Evolutionary conservation across 2,113 vertebrate species (phyloP), one percentile per base, ranked within the genome.

Genomic region (Gopherus evgoodei): DNA sequence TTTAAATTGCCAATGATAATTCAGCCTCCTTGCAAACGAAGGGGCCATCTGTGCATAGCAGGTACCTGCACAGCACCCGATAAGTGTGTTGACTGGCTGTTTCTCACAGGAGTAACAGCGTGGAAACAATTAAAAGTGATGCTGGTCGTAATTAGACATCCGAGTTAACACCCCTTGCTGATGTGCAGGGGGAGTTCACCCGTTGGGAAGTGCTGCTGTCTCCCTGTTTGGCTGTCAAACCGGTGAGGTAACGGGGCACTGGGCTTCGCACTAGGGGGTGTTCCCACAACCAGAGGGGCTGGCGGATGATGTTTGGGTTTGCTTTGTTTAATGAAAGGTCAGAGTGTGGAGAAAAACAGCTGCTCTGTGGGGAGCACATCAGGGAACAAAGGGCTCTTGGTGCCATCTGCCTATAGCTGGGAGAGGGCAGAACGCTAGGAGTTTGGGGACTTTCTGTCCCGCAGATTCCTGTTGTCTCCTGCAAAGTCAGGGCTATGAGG

Each of bases 181-280:
- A 54, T 59, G 88, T 12, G 93, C 72, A 56, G 87, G 94, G 65
- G 57, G 86, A 24, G 79, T 0, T 76, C 72, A 4, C 72, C 38
- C 38, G 11, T 25, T 76, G 38, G 38, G 72, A 5, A 35, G 35
- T n/a, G 92, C 65, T 92, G 96, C 84, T 72, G 17, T 19, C 22
- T 35, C 1, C 0, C 72, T 0, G 1, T 79, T 21, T 78, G 44
- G 42, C 69, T 81, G 88, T 27, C 1, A 8, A 90, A 69, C 13
- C 21, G 0, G 0, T 1, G 87, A 59, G 27, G 2, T 42, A 76
- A 80, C 0, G 1, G 27, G 76, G 85, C 50, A n/a, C 76, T 0
- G 5, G 80, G n/a, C 62, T 19, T 54, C 9, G 27, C 1, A 0
- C 49, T 0, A 38, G 38, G 35, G 47, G 0, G 0, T 1, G 9